Conservation (phyloP, 2,888 invertebrate species). For the Erpobdella octoculata region DNA sequence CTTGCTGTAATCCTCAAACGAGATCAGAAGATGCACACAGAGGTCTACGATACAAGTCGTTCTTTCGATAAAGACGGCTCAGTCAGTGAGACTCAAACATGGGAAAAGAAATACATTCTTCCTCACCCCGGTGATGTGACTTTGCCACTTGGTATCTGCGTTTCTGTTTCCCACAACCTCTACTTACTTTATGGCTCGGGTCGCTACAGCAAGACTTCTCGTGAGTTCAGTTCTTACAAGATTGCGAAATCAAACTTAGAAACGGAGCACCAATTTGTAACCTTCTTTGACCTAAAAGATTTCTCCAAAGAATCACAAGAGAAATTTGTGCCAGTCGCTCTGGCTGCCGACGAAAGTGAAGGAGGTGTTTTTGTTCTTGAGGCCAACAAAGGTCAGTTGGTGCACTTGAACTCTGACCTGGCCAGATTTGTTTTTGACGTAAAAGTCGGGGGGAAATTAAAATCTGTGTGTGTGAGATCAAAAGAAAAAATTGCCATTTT, state of each 20-base stretch:
- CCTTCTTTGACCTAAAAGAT: not conserved
- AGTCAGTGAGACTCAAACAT: not conserved
- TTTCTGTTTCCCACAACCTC: not conserved
- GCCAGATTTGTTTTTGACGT: not conserved
- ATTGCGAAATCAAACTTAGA: not conserved
- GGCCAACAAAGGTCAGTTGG: not conserved
- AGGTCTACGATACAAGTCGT: not conserved
- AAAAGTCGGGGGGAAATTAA: not conserved
- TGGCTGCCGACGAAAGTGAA: not conserved
- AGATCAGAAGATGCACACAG: not conserved
- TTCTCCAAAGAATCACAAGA: not conserved
- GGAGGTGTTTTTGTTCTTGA: not conserved
- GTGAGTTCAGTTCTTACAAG: not conserved
- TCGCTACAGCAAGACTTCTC: not conserved
- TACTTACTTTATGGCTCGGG: not conserved
- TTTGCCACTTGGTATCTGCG: not conserved
- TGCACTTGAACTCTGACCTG: constrained; percentile 4
- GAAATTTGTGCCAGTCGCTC: not conserved
- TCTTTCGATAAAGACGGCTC: not conserved
- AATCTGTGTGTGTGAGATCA: not conserved
- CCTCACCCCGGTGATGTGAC: not conserved
- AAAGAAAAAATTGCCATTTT: not conserved
- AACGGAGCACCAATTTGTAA: not conserved
- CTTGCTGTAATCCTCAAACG: not conserved
- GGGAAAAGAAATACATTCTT: constrained; percentile 2